Base-by-base conservation (phyloP, 2,113 vertebrate genomes). In the Vulpes ferrilata region DNA sequence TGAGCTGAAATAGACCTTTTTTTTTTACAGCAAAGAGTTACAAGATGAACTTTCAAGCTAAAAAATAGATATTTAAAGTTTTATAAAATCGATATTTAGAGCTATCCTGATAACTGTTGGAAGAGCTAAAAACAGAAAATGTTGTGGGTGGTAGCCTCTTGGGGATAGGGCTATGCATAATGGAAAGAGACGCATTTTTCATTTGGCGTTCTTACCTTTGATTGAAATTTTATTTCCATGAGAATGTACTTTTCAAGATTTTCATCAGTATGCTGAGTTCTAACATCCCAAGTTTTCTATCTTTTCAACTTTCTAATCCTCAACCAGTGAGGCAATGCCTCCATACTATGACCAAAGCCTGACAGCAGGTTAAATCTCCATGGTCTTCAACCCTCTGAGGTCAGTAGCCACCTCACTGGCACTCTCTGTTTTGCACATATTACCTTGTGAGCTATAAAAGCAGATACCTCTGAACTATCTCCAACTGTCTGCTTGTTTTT, bases 271-370 rank as follows among this genome's bases (percentile, higher is more conserved):
- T 84, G 23, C 51, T 97, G 38, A 74, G 64, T 74, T 84, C 32
- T 32, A 95, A 30, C 16, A 84, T 10, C 76, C 19, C 57, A 84
- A 59, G 53, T 53, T 93, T 73, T 43, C 51, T 32, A 94, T 12
- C 7, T 35, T 92, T 88, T 88, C 55, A 48, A 38, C 73, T 92
- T 95, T 93, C 22, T 78, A 90, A 83, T n/a, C 38, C n/a, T 83
- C 38, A 90, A 62, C 57, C 64, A 74, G 25, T 25, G 62, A 95
- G n/a, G 17, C 90, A 88, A 67, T 81, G 69, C 80, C 59, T 87
- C 38, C 7, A 80, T 19, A 57, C 7, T 13, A 64, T 82, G 27
- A 64, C 15, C 43, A 32, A 84, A 93, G 65, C 4, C 51, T 95
- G 64, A 81, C 13, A 57, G 30, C n/a, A 78, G 59, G 23, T 17